Base-by-base conservation (phyloP, 2,888 invertebrate genomes). In the Gryllus longicercus region DNA sequence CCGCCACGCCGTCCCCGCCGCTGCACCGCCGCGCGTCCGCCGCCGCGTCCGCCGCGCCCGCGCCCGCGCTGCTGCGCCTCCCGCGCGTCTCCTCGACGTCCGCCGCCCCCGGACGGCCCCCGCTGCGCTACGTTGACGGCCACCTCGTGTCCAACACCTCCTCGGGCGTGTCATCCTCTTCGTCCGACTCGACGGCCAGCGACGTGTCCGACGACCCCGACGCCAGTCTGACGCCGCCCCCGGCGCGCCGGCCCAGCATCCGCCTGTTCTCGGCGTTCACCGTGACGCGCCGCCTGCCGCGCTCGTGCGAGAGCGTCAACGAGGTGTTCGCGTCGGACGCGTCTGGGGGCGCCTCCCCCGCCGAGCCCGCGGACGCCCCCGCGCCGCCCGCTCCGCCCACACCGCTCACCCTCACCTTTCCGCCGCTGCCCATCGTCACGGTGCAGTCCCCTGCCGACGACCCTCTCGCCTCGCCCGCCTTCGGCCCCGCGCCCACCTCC, bases 111-210 rank as follows among this genome's bases (percentile, higher is more conserved):
- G 50, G 16, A n/a, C 63, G 79, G 74, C 77, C 78, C 38, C 82
- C 82, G 49, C 79, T 82, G 74, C 82, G 81, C 50, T 83, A 83
- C 12, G 81, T 84, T 10, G 84, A 83, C 50, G 82, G 84, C 8
- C 82, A 82, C 75, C 81, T 83, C 5, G 85, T 85, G 79, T 86
- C 86, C 10, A 82, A 82, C 74, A 77, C 76, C 49, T 82, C 82
- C 21, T 82, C 81, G 21, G 79, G 79, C 38, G 78, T 80, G 11
- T 81, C 82, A 14, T 82, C 82, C 8, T 76, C 50, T n/a, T 76
- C 81, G 16, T 85, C 85, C 77, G 83, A 84, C 74, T 84, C 85
- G 18, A 82, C 83, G 38, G 82, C 80, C 23, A 84, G 84, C 75
- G 83, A 85, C 83, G 90, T 63, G n/a, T 63, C 63, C 63, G 63